Evolutionary conservation across 64 coral and sea anemone species (phyloP), one percentile per base, ranked within the genome.

Genomic region (Porites lutea): DNA sequence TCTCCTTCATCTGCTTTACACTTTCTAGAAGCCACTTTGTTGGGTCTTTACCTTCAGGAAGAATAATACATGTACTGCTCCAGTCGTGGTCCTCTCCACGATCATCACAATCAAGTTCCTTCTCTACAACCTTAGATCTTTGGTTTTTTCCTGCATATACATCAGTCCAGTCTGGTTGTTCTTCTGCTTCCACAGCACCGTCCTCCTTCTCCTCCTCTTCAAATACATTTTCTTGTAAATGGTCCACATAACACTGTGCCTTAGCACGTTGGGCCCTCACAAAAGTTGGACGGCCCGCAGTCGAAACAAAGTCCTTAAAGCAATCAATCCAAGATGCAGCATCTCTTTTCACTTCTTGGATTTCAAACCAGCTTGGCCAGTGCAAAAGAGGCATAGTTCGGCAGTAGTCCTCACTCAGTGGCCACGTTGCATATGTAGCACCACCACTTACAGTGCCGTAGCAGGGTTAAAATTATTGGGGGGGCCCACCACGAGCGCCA

Each of bases 391-490:
- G 22, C 83, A 48, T 86, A 48, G 83, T 70, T 67, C 83, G 69
- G 19, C 83, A 86, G 63, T 69, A 86, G 64, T 71, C 27, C 27
- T 37, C 27, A 37, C 27, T 37, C 27, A 37, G 27, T 37, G 27
- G 27, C 27, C 27, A 37, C 83, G 1, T 37, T 37, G 27, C 0
- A 1, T 37, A 37, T 37, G 27, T 37, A 37, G 27, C 27, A 37
- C 27, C 27, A 37, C 27, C 27, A 37, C 27, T 37, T n/a, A n/a
- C 85, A 87, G 85, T 87, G 85, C 85, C 85, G 85, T 87, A 87
- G 85, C 85, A 87, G 85, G 85, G 85, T 87, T 87, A 87, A 87
- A 87, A 74, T 87, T 87, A 87, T 87, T 87, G 70, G 85, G 85
- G 85, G 27, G 27, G 27, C 27, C 27, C 27, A 37, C 27, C 27